Base-by-base conservation (phyloP, 2,888 invertebrate species). In the Sinopyrophorus schimmeli region DNA sequence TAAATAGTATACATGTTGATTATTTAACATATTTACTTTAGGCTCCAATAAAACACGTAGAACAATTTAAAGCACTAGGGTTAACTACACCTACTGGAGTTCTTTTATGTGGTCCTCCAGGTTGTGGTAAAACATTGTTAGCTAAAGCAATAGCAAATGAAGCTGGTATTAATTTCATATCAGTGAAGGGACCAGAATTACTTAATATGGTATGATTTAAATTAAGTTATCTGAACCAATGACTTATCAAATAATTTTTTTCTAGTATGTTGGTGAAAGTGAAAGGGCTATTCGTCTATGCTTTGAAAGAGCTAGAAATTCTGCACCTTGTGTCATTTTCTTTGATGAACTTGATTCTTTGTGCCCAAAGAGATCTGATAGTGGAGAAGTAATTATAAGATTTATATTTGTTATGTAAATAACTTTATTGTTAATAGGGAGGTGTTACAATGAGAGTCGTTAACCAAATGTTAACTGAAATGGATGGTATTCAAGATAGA, bases 61-160 rank as follows among this genome's bases (percentile, higher is more conserved):
- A 90, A 54, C 84, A 86, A 59, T 84, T 92, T 64, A 82, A 82
- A 44, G 79, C 81, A 31, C 78, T 96, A 35, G 94, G 94, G 0
- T 73, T 97, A 41, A 80, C 80, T 24, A 80, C 86, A 4, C 88
- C 96, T 0, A 89, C 92, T 41, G 98, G 98, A 21, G 87, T 99
- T 2, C 74, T 99, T 48, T 77, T 99, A 1, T 97, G 94, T 71
- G 98, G 99, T 0, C 99, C 99, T 3, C 98, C 98, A 3, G 98
- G 98, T 40, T 92, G 92, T 69, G 92, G 92, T 34, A 99, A 99
- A 77, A 99, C 99, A 0, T 77, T 99, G 16, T 74, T 99, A 38
- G 99, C 98, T 1, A 99, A 99, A 78, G 99, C 98, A 14, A 87
- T 99, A 23, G 98, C 99, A 0, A 98, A 98, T 75, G 98, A 99